phyloP scores from a whole-genome alignment of 2,888 invertebrate genomes.

The Flexamia atlantica region DNA sequence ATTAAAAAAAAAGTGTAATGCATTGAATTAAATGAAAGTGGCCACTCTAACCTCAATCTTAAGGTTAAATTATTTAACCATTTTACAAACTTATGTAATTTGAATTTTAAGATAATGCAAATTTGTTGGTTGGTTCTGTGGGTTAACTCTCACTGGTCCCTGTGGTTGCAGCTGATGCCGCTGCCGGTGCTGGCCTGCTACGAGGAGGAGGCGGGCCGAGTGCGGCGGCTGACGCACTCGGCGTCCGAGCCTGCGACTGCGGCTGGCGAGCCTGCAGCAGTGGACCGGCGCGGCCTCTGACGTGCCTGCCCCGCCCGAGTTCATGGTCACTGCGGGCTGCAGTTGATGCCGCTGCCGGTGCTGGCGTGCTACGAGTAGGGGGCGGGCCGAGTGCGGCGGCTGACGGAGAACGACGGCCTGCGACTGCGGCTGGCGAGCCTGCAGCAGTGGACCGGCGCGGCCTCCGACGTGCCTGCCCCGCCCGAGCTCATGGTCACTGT shows the following conservation, averaged over 20 bases:
- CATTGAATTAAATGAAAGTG: too few relatives aligned
- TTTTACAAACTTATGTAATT: too few relatives aligned
- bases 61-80: too few relatives aligned
- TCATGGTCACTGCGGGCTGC: too few relatives aligned
- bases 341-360: conserved; percentile 91
- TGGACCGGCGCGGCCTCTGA: conserved; percentile 72
- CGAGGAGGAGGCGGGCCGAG: conserved; percentile 89
- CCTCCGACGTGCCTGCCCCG: conserved; percentile 74
- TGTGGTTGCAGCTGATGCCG: conserved; percentile 85
- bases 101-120: too few relatives aligned
- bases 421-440: conserved; percentile 78
- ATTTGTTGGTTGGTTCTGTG: too few relatives aligned
- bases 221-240: conserved; percentile 88
- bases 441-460: conserved; percentile 73
- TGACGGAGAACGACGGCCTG: conserved; percentile 89
- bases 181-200: conserved; percentile 89
- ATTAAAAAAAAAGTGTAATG: too few relatives aligned
- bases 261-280: conserved; percentile 77
- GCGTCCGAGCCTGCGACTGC: conserved; percentile 86
- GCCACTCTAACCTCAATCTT: too few relatives aligned
- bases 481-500: too few relatives aligned
- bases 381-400: conserved; percentile 85
- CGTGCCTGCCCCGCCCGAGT: conserved; percentile 73
- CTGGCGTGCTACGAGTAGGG: conserved; percentile 93
- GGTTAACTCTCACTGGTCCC: too few relatives aligned